phyloP scores from a whole-genome alignment of 30 jellyfish, hydroid and myxozoan genomes.

The Aurelia sp. region DNA sequence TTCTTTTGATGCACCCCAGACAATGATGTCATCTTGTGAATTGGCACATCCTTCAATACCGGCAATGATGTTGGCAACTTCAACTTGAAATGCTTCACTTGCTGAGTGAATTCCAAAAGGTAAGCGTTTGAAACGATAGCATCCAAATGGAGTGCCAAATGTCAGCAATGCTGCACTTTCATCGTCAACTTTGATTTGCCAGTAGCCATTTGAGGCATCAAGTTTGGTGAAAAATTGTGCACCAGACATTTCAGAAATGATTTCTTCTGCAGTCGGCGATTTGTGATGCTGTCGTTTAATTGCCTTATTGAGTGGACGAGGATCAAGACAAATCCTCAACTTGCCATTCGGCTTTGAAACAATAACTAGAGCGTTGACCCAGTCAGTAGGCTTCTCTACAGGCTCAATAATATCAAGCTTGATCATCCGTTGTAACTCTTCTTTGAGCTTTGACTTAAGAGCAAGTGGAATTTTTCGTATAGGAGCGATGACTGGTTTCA shows the following conservation, averaged over 20 bases:
- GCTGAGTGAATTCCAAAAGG: conserved; percentile 85
- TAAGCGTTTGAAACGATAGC: conserved; percentile 72
- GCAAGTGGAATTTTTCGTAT: conserved; percentile 67
- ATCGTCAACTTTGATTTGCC: conserved; percentile 74
- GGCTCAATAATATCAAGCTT: conserved; percentile 44
- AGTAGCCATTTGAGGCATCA: conserved; percentile 68
- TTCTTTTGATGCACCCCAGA: conserved; percentile 42
- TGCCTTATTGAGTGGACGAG: conserved; percentile 79
- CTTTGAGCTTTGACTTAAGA: conserved; percentile 56
- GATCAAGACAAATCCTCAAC: conserved; percentile 83
- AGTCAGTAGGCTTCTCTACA: conserved; percentile 79
- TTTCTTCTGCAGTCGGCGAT: conserved; percentile 79
- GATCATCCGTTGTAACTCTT: conserved; percentile 70
- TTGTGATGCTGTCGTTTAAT: conserved; percentile 71
- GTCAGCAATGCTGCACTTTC: conserved; percentile 64
- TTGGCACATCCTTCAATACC: conserved; percentile 56
- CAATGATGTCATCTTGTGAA: conserved; percentile 59
- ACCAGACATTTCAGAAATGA: conserved; percentile 77
- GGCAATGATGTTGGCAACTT: conserved; percentile 48
- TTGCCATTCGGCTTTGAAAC: conserved; percentile 79
- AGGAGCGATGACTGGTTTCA: conserved; percentile 40
- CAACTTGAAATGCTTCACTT: conserved; percentile 58
- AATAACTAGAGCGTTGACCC: conserved; percentile 78
- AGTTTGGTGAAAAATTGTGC: conserved; percentile 74
- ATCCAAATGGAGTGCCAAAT: conserved; percentile 79